These are phyloP conservation scores for Aphelenchoides bicaudatus DNA, from an alignment of 2,888 invertebrate genomes.

Conservation along the genomic window DNA sequence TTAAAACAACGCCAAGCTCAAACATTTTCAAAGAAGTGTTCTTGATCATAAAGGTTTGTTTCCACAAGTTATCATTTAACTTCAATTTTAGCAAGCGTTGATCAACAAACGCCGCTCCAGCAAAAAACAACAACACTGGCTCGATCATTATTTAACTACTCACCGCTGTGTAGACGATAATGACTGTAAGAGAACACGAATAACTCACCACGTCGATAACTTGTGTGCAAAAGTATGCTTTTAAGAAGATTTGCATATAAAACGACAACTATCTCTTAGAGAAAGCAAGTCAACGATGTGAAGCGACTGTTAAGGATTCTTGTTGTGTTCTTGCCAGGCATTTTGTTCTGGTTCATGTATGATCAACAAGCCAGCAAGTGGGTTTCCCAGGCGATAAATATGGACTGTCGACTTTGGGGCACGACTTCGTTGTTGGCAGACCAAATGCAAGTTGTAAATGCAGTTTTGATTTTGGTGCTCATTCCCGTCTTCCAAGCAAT, in stretches of 20 bases:
- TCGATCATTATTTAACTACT: constrained; percentile 47
- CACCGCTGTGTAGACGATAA: constrained; percentile 38
- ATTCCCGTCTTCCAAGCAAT: constrained; percentile 21
- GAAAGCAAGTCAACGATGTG: constrained; percentile 20
- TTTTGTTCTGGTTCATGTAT: constrained; percentile 94
- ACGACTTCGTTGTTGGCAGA: constrained; percentile 43
- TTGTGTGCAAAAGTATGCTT: constrained; percentile 3
- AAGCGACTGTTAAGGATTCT: constrained; percentile 18
- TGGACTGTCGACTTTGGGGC: constrained; percentile 64
- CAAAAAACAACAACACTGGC: constrained; percentile 49
- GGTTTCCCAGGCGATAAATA: constrained; percentile 78
- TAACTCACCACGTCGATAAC: background rate
- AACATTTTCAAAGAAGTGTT: constrained; percentile 77
- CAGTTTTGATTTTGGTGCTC: background rate
- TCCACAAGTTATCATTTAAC: background rate
- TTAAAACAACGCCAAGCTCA: constrained; percentile 75
- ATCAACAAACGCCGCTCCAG: too few species aligned
- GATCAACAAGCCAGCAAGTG: constrained; percentile 92
- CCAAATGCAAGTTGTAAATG: constrained; percentile 27
- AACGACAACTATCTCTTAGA: background rate
- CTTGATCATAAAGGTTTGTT: constrained; percentile 75
- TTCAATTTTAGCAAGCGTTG: constrained; percentile 34
- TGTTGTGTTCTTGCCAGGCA: constrained; percentile 65
- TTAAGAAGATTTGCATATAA: background rate
- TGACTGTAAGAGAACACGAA: background rate